Evolutionary conservation across 2,113 vertebrate species (phyloP).

Genomic region (Sceloporus tristichus): DNA sequence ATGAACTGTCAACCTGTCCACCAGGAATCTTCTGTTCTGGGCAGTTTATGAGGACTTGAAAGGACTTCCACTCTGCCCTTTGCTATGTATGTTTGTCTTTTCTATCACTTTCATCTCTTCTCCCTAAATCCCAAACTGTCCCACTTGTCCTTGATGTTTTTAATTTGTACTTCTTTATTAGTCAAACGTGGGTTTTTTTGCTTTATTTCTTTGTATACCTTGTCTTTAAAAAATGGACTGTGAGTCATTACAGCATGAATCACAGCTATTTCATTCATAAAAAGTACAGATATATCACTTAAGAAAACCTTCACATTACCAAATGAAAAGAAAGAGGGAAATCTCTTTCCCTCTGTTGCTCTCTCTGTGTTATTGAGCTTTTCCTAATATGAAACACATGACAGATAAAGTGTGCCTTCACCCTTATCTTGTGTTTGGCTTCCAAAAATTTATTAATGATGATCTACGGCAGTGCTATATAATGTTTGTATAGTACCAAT

Average conservation of each 20-base stretch:
- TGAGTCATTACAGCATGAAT: slow-evolving; percentile 52
- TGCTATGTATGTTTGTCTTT: slow-evolving; percentile 76
- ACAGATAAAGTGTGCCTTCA: slow-evolving; percentile 44
- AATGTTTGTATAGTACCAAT: background rate
- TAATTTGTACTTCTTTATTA: slow-evolving; percentile 65
- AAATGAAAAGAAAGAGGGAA: slow-evolving; percentile 41
- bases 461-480: background rate
- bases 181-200: background rate
- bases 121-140: slow-evolving; percentile 59
- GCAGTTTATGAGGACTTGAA: slow-evolving; percentile 74
- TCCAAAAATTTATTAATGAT: slow-evolving; percentile 18
- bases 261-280: slow-evolving; percentile 40
- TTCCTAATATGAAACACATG: slow-evolving; percentile 54
- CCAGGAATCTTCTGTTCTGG: slow-evolving; percentile 62
- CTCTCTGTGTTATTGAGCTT: background rate
- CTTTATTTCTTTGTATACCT: slow-evolving; percentile 37
- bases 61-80: slow-evolving; percentile 77
- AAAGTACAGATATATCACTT: slow-evolving; percentile 1
- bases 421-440: slow-evolving; percentile 37
- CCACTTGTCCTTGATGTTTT: slow-evolving; percentile 63
- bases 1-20: slow-evolving; percentile 67
- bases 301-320: slow-evolving; percentile 26
- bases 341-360: background rate
- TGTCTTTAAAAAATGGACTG: slow-evolving; percentile 35
- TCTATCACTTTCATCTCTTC: slow-evolving; percentile 73